phyloP scores from a whole-genome alignment of 2,113 vertebrate species.

The Prinia subflava region DNA sequence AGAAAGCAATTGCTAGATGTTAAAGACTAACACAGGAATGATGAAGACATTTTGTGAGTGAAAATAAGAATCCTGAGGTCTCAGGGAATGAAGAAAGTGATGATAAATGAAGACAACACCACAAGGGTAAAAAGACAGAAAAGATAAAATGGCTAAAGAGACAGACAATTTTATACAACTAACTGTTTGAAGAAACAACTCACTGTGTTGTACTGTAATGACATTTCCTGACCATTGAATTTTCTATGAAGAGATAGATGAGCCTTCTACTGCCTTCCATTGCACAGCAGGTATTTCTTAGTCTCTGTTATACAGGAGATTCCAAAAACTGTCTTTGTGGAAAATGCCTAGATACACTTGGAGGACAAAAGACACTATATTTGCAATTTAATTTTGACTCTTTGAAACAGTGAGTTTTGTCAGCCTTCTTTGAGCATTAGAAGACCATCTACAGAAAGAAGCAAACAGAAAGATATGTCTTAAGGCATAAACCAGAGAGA shows the following conservation, averaged over 20 bases:
- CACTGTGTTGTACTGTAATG: conserved; percentile 5
- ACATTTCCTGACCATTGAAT: conserved; percentile 20
- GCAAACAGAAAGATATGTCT: not conserved
- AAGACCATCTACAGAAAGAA: not conserved
- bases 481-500: not conserved
- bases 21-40: conserved; percentile 53
- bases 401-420: not conserved
- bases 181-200: conserved; percentile 21
- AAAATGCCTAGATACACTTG: not conserved
- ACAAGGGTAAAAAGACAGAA: conserved; percentile 58
- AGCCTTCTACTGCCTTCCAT: conserved; percentile 2
- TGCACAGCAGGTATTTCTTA: conserved; percentile 1
- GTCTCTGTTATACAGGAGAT: not conserved
- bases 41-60: conserved; percentile 37
- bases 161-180: conserved; percentile 34
- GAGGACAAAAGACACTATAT: not conserved
- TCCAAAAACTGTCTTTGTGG: not conserved
- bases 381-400: not conserved
- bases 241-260: conserved; percentile 44
- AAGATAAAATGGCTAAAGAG: conserved; percentile 53
- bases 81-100: conserved; percentile 25
- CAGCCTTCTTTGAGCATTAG: not conserved
- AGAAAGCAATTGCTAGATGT: conserved; percentile 45
- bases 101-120: conserved; percentile 47
- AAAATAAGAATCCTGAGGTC: conserved; percentile 48